phyloP scores from a whole-genome alignment of 2,113 vertebrate species.

The Hippocampus zosterae region DNA sequence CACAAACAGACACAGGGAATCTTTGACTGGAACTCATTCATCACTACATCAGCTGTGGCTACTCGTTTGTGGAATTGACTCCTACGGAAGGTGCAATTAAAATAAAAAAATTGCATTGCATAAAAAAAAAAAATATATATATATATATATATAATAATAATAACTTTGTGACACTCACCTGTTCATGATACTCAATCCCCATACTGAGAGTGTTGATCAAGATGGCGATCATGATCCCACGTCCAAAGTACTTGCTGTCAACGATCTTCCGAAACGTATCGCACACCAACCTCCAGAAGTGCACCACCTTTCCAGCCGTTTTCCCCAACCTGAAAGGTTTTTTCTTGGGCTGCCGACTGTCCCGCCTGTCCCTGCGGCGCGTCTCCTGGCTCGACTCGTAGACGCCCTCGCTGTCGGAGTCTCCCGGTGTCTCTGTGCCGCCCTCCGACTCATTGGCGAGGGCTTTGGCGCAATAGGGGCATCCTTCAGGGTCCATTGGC shows the following conservation, averaged over 20 bases:
- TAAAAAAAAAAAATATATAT: background rate
- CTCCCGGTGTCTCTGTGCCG: slow-evolving; percentile 65
- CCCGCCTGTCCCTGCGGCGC: slow-evolving; percentile 79
- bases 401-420: slow-evolving; percentile 88
- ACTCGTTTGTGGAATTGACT: background rate
- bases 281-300: slow-evolving; percentile 87
- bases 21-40: background rate
- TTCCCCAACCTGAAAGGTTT: slow-evolving; percentile 61
- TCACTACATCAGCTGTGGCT: slow-evolving; percentile 4
- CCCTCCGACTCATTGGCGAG: slow-evolving; percentile 74
- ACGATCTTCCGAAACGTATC: slow-evolving; percentile 94
- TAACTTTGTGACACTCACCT: slow-evolving; percentile 62
- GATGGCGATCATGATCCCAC: slow-evolving; percentile 98
- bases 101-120: background rate
- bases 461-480: slow-evolving; percentile 83
- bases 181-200: slow-evolving; percentile 97
- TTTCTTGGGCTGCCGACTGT: slow-evolving; percentile 69
- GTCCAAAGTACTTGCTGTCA: slow-evolving; percentile 97
- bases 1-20: slow-evolving; percentile 15
- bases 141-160: too few species aligned
- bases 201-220: slow-evolving; percentile 98
- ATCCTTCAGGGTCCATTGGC: slow-evolving; percentile 80
- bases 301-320: slow-evolving; percentile 69
- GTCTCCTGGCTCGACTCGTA: slow-evolving; percentile 90
- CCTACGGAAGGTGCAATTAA: background rate